Conservation (phyloP, 2,797 vertebrate genomes). For the Microtus agrestis region DNA sequence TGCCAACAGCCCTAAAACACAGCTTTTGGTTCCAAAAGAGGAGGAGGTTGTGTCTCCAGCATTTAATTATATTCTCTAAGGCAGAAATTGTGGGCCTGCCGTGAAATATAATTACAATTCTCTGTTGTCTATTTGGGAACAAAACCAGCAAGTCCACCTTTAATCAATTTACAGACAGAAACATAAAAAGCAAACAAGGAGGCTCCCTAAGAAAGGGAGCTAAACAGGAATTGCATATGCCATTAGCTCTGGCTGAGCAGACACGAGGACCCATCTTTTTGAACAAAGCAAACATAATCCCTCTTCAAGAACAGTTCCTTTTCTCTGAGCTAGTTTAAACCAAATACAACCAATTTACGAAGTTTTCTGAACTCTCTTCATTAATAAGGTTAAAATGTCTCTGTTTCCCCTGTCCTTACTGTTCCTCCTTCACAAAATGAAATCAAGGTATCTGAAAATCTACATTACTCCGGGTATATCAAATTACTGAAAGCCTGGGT, state of each 20-base stretch:
- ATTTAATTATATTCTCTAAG: conserved; percentile 50
- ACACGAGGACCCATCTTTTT: neutral
- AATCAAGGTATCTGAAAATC: neutral
- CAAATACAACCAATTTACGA: neutral
- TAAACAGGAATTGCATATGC: conserved; percentile 14
- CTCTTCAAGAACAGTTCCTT: neutral
- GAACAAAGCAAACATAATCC: neutral
- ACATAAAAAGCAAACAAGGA: conserved; percentile 63
- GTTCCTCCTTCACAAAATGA: neutral
- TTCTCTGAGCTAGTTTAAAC: neutral
- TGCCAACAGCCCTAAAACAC: conserved; percentile 56
- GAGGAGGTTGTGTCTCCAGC: neutral
- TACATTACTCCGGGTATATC: neutral
- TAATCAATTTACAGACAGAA: conserved; percentile 68
- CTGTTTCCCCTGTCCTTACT: neutral
- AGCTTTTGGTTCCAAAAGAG: conserved; percentile 24
- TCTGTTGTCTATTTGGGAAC: conserved; percentile 53
- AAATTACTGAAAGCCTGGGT: neutral
- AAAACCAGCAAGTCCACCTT: conserved; percentile 43
- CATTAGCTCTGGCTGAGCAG: conserved; percentile 32
- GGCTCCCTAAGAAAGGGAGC: neutral
- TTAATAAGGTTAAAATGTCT: neutral
- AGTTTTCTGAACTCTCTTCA: conserved; percentile 16
- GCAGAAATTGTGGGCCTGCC: conserved; percentile 29
- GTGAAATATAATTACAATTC: conserved; percentile 70